Base-by-base conservation (phyloP, 2,113 vertebrate species). In the Centropristis striata region DNA sequence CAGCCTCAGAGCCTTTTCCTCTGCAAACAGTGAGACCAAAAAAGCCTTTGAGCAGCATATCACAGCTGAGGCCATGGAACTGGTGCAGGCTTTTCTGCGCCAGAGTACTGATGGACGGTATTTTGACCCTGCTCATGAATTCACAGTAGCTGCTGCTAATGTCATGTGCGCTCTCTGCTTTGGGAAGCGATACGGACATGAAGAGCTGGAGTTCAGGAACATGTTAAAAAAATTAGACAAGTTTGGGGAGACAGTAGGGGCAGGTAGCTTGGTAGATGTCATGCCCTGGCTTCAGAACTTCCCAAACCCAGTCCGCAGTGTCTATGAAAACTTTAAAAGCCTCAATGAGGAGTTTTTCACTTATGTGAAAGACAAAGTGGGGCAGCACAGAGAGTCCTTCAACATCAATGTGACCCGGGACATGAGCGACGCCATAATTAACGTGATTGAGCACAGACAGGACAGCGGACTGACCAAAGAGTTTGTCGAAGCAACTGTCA, bases 221-320 rank as follows among this genome's bases (percentile, higher is more conserved):
- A 91, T 97, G 65, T 65, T 97, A 36, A 85, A 75, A 36, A 92
- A 89, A 16, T 66, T 96, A 39, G 68, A 96, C 18, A 94, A 92
- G 84, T 97, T 97, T 61, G 96, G 96, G 9, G 94, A 96, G 90
- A 96, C 96, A 0, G 95, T 97, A 8, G 96, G 96, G 0, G 96
- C 97, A 1, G 96, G 97, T 3, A 97, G 97, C 78, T 23, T 97
- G 77, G 96, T 97, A 44, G 97, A 97, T 14, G 95, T 96, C 68
- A 94, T 97, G 95, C 96, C 96, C 47, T 97, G 97, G 97, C 95
- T 97, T 10, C 95, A 95, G 86, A 83, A 64, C 64, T 97, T 97
- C 83, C 97, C 97, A 1, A 97, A 97, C 86, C 97, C 96, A 0
- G 95, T 97, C 20, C 93, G 97, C 36, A 93, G 93, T 1, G 46